Percentiles rank a stretch among this genome's conserved stretches.
phyloP scores from a whole-genome alignment of 2,888 invertebrate genomes.

The Callinectes sapidus region DNA sequence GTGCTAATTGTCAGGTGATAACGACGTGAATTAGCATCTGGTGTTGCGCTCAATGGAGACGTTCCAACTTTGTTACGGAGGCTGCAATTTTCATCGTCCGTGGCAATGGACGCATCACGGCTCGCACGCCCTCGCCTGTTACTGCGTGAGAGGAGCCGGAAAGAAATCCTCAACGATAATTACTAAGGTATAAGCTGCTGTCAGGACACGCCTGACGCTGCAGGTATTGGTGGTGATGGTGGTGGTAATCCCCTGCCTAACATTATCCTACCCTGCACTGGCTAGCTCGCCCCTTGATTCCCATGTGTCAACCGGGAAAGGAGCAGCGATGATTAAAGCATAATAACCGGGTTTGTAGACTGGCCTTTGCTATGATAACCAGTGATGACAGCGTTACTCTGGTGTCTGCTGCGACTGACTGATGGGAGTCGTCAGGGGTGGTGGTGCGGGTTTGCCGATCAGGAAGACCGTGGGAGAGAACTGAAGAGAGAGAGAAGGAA shows the following conservation, averaged over 20 bases:
- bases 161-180: neutral
- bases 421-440: slow-evolving; percentile 22
- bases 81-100: neutral
- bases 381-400: slow-evolving; percentile 43
- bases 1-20: neutral
- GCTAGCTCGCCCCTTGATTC: neutral
- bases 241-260: neutral
- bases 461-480: neutral
- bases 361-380: slow-evolving; percentile 43
- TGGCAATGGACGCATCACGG: neutral
- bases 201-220: neutral
- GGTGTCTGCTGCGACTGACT: neutral
- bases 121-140: neutral
- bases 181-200: neutral
- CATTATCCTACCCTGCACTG: neutral
- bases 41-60: slow-evolving; percentile 1
- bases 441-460: neutral
- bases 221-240: neutral
- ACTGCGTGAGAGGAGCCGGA: neutral
- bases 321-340: slow-evolving; percentile 40
- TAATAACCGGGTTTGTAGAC: slow-evolving; percentile 40
- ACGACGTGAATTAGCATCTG: slow-evolving; percentile 4
- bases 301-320: neutral
- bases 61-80: neutral
- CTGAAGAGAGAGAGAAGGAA: neutral